Evolutionary conservation across 2,888 invertebrate genomes (phyloP), one percentile per base, ranked within the genome.

Genomic region (Beris chalybata): DNA sequence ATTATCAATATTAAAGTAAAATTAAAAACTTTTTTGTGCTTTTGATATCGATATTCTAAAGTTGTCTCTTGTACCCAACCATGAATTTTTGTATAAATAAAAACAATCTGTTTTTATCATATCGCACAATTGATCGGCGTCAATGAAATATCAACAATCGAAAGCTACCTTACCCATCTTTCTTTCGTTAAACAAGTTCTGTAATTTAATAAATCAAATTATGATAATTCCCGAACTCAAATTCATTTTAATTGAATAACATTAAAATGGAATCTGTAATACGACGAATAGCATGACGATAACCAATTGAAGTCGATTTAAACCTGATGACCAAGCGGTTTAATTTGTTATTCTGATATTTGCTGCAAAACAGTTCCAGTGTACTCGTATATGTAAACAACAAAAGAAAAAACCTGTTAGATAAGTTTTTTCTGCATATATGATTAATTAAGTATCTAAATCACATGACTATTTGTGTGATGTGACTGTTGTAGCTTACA

Each of bases 101-200:
- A 22, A 22, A 22, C 22, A 22, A 3, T 38, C 9, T 38, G 9
- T 38, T 1, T 38, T 38, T 38, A 38, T 7, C 38, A 38, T 38
- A 38, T 9, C 55, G 53, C 55, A 47, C 32, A 30, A 64, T 53
- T 53, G 47, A 55, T 54, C 65, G 48, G 32, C 44, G 53, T 44
- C 65, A 65, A 32, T 11, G 52, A 30, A 43, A 57, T 53, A 38
- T 38, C 38, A 54, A 66, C 55, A 66, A 59, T 66, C 38, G 2
- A 22, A 66, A 66, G 53, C 61, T 59, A 61, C 61, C 61, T 66
- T 54, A 38, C 38, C 38, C 1, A 38, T 38, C 38, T 38, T 9
- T 38, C 9, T 5, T 38, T 7, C 38, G 9, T 9, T 7, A 3
- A 38, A 38, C 38, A 9, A 38, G 5, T 38, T 38, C 9, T 38